Evolutionary conservation across 1,140 invertebrate genomes (phyloP).

Genomic region (Reticulitermes speratus): DNA sequence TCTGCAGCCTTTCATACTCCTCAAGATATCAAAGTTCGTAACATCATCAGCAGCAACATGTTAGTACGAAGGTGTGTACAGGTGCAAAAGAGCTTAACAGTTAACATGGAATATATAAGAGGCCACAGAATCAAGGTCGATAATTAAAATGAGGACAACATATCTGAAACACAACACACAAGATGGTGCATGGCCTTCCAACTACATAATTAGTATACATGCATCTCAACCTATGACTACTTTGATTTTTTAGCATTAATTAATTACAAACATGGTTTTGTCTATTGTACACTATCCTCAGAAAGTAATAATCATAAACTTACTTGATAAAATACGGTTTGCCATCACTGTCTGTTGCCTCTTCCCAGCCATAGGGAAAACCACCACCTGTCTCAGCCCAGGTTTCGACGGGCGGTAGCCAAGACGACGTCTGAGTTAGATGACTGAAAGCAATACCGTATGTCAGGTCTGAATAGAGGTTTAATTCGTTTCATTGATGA

Average conservation of each 20-base stretch:
- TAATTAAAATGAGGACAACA: too few relatives aligned
- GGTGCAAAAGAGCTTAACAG: too few relatives aligned
- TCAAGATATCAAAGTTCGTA: too few relatives aligned
- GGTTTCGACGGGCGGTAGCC: constrained; percentile 80
- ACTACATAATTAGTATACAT: background rate
- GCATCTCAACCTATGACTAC: background rate
- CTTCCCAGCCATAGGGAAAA: constrained; percentile 87
- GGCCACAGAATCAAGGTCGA: too few relatives aligned
- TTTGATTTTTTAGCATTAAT: background rate
- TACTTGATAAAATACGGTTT: constrained; percentile 89
- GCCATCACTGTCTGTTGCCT: constrained; percentile 73
- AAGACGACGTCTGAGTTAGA: constrained; percentile 74
- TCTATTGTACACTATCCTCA: too few relatives aligned
- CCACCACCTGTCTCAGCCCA: constrained; percentile 61
- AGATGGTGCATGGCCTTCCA: background rate
- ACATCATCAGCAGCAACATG: too few relatives aligned
- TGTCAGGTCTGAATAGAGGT: too few relatives aligned
- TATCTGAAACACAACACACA: background rate
- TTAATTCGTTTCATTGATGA: too few relatives aligned
- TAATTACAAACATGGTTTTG: background rate
- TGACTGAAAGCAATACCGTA: constrained; percentile 57
- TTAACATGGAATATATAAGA: too few relatives aligned
- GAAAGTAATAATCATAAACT: constrained; percentile 43
- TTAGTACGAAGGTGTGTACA: too few relatives aligned
- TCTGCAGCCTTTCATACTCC: too few relatives aligned